Evolutionary conservation across 2,797 vertebrate genomes (phyloP).

Genomic region (Clarias platycephalus): DNA sequence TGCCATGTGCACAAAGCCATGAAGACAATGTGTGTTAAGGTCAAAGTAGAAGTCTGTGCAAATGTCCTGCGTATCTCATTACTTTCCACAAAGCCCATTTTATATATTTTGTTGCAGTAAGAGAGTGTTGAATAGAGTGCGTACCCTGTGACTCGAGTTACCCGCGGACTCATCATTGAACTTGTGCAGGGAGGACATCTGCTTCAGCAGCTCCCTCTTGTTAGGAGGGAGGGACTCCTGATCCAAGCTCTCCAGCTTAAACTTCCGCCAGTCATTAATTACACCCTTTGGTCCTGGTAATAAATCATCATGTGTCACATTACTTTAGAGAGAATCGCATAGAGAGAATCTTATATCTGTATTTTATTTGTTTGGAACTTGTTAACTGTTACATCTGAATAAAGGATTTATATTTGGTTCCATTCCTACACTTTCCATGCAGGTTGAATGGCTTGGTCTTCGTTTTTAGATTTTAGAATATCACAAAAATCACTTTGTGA

Average conservation of each 20-base stretch:
- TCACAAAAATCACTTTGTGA: not conserved
- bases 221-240: constrained; percentile 76
- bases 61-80: not conserved
- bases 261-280: constrained; percentile 97
- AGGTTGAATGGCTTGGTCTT: not conserved
- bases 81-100: not conserved
- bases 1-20: not conserved
- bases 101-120: not conserved
- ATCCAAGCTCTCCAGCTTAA: constrained; percentile 93
- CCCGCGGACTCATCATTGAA: constrained; percentile 76
- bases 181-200: constrained; percentile 87
- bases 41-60: not conserved
- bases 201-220: constrained; percentile 90
- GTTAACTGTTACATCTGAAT: not conserved
- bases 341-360: not conserved
- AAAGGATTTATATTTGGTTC: not conserved
- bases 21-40: not conserved
- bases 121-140: not conserved
- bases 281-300: constrained; percentile 93
- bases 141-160: constrained; percentile 88
- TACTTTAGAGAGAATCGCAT: not conserved
- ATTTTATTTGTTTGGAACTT: not conserved
- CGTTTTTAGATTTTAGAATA: not conserved
- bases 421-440: not conserved
- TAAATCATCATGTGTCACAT: not conserved